A percentile compares a stretch with the other conserved stretches of the same genome.
phyloP scores from a whole-genome alignment of 2,113 vertebrate species.

The Siphamia tubifer region DNA sequence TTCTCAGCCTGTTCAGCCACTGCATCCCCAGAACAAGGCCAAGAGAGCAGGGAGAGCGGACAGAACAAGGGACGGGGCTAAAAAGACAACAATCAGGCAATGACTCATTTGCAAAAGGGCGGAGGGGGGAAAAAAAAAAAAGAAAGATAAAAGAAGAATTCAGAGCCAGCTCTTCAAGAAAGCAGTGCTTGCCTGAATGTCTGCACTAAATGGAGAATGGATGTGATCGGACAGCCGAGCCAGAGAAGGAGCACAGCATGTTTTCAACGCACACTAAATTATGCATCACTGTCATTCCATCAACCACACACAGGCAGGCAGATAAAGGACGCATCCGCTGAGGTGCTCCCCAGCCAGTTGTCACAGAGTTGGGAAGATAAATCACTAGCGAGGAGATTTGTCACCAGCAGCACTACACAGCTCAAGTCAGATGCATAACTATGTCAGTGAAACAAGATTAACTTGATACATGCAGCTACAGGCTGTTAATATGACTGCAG shows the following conservation, averaged over 20 bases:
- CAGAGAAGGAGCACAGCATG: conserved; percentile 50
- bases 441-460: conserved; percentile 60
- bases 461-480: conserved; percentile 40
- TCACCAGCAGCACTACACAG: conserved; percentile 55
- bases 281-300: conserved; percentile 79
- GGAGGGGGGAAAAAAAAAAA: neutral
- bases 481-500: conserved; percentile 35
- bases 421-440: conserved; percentile 56
- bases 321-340: conserved; percentile 67
- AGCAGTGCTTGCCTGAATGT: conserved; percentile 34
- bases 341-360: conserved; percentile 73
- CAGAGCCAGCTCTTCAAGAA: conserved; percentile 19
- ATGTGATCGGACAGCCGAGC: conserved; percentile 68
- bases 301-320: conserved; percentile 64
- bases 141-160: conserved; percentile 43
- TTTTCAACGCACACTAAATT: conserved; percentile 73
- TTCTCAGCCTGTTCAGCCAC: conserved; percentile 57
- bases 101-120: conserved; percentile 50
- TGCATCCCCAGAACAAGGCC: conserved; percentile 48
- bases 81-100: conserved; percentile 23
- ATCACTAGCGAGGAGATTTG: conserved; percentile 65
- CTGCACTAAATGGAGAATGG: conserved; percentile 49
- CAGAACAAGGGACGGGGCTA: conserved; percentile 2
- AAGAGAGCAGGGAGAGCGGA: conserved; percentile 26
- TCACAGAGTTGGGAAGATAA: conserved; percentile 66